Conservation (phyloP, 2,797 vertebrate species). For the Avahi laniger region DNA sequence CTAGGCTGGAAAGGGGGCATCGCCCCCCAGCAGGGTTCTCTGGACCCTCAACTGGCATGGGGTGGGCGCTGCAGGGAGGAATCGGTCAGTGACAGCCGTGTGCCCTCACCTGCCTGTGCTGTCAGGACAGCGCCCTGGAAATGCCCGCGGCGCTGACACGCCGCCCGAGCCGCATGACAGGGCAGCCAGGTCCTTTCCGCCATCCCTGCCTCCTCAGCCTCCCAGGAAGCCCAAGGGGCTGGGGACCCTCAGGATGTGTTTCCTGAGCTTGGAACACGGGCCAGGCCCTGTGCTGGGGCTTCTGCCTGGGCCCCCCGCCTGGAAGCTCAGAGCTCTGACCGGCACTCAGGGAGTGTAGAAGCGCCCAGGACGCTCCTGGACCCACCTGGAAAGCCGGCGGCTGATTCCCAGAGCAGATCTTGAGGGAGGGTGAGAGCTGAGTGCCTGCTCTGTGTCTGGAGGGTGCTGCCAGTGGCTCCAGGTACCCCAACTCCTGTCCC, state of each 20-base stretch:
- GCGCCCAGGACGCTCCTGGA: not conserved
- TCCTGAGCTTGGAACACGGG: not conserved
- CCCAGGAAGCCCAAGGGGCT: not conserved
- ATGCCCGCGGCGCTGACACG: rapidly evolving
- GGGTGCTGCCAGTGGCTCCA: too few relatives aligned
- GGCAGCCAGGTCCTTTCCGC: not conserved
- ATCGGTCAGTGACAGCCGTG: conserved; percentile 65
- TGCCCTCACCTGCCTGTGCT: conserved; percentile 62
- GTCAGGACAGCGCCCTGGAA: conserved; percentile 39
- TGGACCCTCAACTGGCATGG: not conserved
- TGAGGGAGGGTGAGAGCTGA: not conserved
- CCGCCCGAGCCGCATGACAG: not conserved
- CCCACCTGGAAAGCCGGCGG: not conserved
- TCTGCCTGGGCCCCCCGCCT: not conserved
- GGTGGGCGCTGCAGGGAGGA: not conserved
- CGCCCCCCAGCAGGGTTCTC: too few relatives aligned
- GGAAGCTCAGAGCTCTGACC: not conserved
- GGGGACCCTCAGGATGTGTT: too few relatives aligned
- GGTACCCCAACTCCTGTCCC: not conserved
- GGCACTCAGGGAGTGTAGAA: too few relatives aligned
- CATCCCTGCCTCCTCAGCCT: rapidly evolving
- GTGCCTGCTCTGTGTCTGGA: not conserved
- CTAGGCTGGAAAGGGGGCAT: rapidly evolving
- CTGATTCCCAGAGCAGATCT: not conserved
- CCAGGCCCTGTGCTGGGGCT: not conserved